phyloP scores from a whole-genome alignment of 2,797 vertebrate genomes.

The Cygnus olor region DNA sequence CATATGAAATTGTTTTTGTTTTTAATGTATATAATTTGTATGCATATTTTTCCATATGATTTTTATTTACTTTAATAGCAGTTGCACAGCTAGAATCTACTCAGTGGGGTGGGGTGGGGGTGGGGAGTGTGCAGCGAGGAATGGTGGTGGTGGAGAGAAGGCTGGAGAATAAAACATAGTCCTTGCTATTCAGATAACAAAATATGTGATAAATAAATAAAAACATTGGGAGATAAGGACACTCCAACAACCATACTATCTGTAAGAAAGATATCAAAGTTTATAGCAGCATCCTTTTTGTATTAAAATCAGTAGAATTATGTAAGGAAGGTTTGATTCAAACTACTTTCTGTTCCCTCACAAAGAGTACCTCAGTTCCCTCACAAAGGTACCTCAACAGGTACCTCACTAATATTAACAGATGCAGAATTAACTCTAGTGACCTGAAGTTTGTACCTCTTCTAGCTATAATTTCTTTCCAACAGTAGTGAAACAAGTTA shows the following conservation, averaged over 20 bases:
- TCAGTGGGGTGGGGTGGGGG: not conserved
- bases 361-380: not conserved
- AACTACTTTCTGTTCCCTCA: not conserved
- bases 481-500: not conserved
- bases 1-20: not conserved
- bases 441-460: not conserved
- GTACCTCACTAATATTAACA: not conserved
- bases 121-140: too few species aligned
- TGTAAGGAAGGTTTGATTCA: not conserved
- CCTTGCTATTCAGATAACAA: not conserved
- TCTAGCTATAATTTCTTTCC: not conserved
- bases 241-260: not conserved
- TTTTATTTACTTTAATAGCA: not conserved
- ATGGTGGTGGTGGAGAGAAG: not conserved
- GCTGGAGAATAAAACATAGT: not conserved
- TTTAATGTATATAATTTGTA: not conserved
- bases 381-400: not conserved
- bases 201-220: not conserved
- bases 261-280: not conserved
- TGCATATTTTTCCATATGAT: not conserved
- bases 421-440: not conserved
- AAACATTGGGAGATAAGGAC: not conserved
- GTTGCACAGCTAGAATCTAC: not conserved
- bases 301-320: not conserved
- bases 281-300: not conserved